Evolutionary conservation across 2,797 vertebrate genomes (phyloP).

Genomic region (Etheostoma perlongum): DNA sequence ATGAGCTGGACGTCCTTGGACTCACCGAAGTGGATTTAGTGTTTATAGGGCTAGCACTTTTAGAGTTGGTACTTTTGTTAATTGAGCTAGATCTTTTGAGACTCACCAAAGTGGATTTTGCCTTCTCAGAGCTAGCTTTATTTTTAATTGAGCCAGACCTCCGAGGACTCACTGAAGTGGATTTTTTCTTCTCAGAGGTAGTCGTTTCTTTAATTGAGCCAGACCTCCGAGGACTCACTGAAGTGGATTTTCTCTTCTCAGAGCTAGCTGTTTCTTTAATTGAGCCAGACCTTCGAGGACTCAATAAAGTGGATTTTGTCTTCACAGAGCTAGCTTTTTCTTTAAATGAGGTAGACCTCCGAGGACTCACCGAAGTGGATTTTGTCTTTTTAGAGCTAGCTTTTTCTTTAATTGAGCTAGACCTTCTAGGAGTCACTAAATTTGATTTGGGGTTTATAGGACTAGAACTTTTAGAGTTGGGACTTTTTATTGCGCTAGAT

Average conservation of each 20-base stretch:
- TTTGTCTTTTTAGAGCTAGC: background rate
- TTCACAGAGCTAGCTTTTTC: background rate
- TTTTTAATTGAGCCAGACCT: background rate
- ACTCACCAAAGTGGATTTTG: background rate
- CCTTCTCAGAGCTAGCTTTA: background rate
- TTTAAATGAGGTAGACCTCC: background rate
- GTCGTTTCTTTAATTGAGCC: background rate
- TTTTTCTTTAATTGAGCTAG: background rate
- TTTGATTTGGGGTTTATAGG: background rate
- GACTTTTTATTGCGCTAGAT: background rate
- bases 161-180: background rate
- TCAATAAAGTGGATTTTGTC: background rate
- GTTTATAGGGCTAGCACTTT: background rate
- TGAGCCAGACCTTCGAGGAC: background rate
- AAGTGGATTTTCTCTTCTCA: constrained; percentile 3
- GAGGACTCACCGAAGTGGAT: background rate
- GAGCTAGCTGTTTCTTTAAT: background rate
- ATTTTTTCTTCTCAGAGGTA: background rate
- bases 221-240: background rate
- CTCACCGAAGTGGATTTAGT: background rate
- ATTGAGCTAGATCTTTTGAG: background rate
- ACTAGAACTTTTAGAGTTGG: too few species aligned
- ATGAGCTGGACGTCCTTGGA: background rate
- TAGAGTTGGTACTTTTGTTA: background rate
- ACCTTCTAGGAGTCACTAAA: background rate